Conservation (phyloP, 2,888 invertebrate species). For the Phalangium opilio region DNA sequence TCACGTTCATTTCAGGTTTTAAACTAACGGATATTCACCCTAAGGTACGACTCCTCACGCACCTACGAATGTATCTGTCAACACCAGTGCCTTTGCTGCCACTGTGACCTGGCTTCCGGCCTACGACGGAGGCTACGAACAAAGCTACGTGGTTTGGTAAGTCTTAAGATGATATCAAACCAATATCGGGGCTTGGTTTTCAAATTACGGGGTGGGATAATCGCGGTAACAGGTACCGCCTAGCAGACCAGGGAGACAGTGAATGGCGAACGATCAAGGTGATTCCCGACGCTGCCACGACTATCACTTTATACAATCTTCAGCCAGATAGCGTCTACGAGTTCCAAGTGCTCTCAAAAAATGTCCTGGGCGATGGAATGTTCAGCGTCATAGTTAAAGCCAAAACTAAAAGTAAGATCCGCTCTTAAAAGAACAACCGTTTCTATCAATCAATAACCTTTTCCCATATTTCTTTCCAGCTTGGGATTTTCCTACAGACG, state of each 20-base stretch:
- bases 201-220: too few relatives aligned
- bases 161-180: too few relatives aligned
- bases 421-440: too few relatives aligned
- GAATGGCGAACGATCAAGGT: conserved; percentile 90
- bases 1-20: too few relatives aligned
- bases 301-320: conserved; percentile 76
- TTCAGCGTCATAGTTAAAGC: conserved; percentile 84
- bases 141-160: conserved; percentile 21
- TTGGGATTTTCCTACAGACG: conserved; percentile 32
- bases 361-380: conserved; percentile 86
- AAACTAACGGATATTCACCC: not conserved
- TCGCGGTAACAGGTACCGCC: conserved; percentile 45
- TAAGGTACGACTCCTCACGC: conserved; percentile 87
- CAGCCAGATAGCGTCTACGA: conserved; percentile 83
- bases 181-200: too few relatives aligned
- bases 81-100: conserved; percentile 75
- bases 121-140: conserved; percentile 85
- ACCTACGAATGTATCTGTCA: conserved; percentile 82
- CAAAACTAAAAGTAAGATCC: conserved; percentile 64
- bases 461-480: conserved; percentile 4
- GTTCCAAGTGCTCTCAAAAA: conserved; percentile 89
- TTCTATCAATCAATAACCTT: too few relatives aligned
- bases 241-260: conserved; percentile 51
- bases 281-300: conserved; percentile 77
- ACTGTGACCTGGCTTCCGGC: conserved; percentile 86